phyloP scores from a whole-genome alignment of 2,797 vertebrate species.

The Synaphobranchus kaupii region DNA sequence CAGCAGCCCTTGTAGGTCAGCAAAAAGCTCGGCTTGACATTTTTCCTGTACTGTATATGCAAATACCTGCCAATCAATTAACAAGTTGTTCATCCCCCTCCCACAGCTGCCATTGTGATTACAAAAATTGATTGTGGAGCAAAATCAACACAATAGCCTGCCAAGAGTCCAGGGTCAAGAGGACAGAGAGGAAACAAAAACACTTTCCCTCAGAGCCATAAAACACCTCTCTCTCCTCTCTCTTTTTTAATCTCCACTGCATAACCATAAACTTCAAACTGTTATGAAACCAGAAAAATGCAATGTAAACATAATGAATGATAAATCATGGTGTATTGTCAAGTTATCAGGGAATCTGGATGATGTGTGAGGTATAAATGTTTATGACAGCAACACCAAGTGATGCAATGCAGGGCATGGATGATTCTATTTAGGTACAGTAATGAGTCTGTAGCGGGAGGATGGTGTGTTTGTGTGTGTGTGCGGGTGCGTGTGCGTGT shows the following conservation, averaged over 20 bases:
- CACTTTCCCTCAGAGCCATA: conserved; percentile 33
- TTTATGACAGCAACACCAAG: conserved; percentile 49
- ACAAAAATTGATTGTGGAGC: conserved; percentile 76
- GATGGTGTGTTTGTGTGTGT: conserved; percentile 2
- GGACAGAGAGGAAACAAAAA: conserved; percentile 53
- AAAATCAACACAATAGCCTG: conserved; percentile 73
- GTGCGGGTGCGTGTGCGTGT: neutral
- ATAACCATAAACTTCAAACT: conserved; percentile 46
- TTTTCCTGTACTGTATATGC: conserved; percentile 75
- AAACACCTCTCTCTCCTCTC: conserved; percentile 35
- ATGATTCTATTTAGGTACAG: conserved; percentile 38
- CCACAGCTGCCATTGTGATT: conserved; percentile 74
- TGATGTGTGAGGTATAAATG: conserved; percentile 55
- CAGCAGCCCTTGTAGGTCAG: conserved; percentile 73
- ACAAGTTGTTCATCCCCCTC: conserved; percentile 53
- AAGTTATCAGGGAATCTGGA: conserved; percentile 50
- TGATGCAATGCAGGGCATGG: conserved; percentile 32
- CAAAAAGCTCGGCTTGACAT: conserved; percentile 72
- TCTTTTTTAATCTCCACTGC: conserved; percentile 46
- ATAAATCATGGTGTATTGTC: conserved; percentile 53
- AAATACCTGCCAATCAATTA: conserved; percentile 84
- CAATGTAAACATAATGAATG: conserved; percentile 56
- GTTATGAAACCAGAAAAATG: conserved; percentile 57
- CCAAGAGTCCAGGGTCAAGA: conserved; percentile 73
- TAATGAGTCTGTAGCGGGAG: conserved; percentile 22